These are phyloP conservation scores for Drosophila acutilabella DNA, from an alignment of 2,888 invertebrate species.

Conservation along the genomic window DNA sequence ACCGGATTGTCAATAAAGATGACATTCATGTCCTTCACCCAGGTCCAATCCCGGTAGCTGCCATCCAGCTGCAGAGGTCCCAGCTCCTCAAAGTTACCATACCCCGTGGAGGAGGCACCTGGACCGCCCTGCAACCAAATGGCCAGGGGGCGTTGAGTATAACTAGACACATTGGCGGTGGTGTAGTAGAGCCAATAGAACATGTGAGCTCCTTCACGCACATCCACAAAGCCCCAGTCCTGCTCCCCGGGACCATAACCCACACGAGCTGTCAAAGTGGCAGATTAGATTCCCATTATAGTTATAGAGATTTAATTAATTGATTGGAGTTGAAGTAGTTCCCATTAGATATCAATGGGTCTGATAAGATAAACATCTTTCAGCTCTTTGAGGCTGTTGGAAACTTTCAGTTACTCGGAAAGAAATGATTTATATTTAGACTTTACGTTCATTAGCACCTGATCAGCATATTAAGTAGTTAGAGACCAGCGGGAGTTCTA, in stretches of 20 bases:
- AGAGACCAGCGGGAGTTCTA: constrained; percentile 32
- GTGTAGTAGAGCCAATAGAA: constrained; percentile 95
- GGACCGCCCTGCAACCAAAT: constrained; percentile 97
- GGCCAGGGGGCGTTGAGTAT: constrained; percentile 90
- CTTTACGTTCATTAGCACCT: constrained; percentile 33
- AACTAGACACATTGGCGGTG: constrained; percentile 87
- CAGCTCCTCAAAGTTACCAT: constrained; percentile 94
- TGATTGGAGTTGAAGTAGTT: constrained; percentile 9
- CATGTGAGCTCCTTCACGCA: constrained; percentile 91
- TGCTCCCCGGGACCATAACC: constrained; percentile 89
- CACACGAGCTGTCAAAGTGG: constrained; percentile 57
- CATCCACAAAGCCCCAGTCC: constrained; percentile 90
- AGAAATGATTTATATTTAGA: constrained; percentile 5
- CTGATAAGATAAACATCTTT: constrained; percentile 47
- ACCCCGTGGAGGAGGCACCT: constrained; percentile 91
- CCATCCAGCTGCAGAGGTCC: constrained; percentile 90
- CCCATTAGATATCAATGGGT: background rate
- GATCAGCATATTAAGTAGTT: constrained; percentile 38
- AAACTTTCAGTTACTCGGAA: background rate
- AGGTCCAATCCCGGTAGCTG: constrained; percentile 90
- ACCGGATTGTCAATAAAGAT: constrained; percentile 96
- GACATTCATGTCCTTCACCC: constrained; percentile 92
- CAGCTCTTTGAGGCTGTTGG: background rate
- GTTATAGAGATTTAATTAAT: constrained; percentile 26
- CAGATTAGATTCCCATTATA: background rate